phyloP scores from a whole-genome alignment of 2,888 invertebrate genomes.

The Epinotia brunnichana region DNA sequence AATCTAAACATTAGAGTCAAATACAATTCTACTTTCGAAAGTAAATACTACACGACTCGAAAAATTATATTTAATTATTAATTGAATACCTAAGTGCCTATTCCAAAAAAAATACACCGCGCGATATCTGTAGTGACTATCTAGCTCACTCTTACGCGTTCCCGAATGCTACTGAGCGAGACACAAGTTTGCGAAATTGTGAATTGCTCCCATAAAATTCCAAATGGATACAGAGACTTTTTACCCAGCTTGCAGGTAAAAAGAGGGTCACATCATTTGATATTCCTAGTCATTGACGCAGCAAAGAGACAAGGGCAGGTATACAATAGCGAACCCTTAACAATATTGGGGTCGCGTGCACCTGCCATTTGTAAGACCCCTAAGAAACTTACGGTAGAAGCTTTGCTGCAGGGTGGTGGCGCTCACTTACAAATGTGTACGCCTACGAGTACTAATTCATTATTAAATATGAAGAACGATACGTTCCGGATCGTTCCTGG shows the following conservation, averaged over 20 bases:
- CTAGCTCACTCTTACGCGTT: conserved; percentile 18
- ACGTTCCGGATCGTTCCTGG: not conserved
- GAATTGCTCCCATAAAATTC: not conserved
- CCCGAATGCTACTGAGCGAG: conserved; percentile 5
- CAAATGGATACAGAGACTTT: not conserved
- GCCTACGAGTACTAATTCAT: too few species aligned
- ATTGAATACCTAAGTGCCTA: not conserved
- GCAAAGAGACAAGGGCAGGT: not conserved
- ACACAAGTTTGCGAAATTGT: not conserved
- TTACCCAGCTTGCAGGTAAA: not conserved
- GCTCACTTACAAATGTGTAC: not conserved
- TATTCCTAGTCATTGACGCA: not conserved
- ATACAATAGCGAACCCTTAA: not conserved
- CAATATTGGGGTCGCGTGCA: not conserved
- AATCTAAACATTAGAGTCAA: not conserved
- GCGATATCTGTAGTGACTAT: conserved; percentile 8
- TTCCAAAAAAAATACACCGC: not conserved
- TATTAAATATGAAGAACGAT: not conserved
- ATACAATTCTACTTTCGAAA: conserved; percentile 1
- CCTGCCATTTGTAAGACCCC: conserved; percentile 10
- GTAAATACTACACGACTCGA: not conserved
- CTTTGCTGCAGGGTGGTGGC: not conserved
- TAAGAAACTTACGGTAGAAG: not conserved
- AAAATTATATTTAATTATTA: not conserved
- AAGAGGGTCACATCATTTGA: conserved; percentile 3